A percentile compares a stretch with the other conserved stretches of the same genome.
These are phyloP conservation scores for Melanaphis sacchari DNA, from an alignment of 1,140 invertebrate genomes.

Conservation along the genomic window DNA sequence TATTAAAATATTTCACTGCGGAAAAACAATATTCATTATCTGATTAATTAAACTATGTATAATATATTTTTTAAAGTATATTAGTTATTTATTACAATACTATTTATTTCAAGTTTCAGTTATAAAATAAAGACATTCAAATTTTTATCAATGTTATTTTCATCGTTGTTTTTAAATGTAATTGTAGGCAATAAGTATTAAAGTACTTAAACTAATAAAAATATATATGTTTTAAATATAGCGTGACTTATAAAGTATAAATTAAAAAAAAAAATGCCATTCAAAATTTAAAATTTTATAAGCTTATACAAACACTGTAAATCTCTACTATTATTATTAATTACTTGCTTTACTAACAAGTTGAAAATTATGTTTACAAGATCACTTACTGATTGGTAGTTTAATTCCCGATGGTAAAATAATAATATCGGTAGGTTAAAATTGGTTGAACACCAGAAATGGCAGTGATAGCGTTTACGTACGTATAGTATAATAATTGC, in stretches of 20 bases:
- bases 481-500: background rate
- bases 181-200: background rate
- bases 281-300: background rate
- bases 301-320: background rate
- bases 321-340: background rate
- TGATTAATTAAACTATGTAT: background rate
- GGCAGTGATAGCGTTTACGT: background rate
- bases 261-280: background rate
- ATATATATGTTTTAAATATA: background rate
- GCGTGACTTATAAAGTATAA: background rate
- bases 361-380: conserved; percentile 27
- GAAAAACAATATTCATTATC: background rate
- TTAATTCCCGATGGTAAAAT: conserved; percentile 21
- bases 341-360: background rate
- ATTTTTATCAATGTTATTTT: background rate
- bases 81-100: background rate
- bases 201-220: background rate
- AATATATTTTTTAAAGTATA: background rate
- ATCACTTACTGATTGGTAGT: conserved; percentile 25
- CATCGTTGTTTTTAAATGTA: background rate
- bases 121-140: background rate
- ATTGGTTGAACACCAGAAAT: conserved; percentile 42
- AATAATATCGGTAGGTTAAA: background rate
- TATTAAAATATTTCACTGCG: background rate
- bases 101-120: background rate